phyloP scores from a whole-genome alignment of 1,140 invertebrate species.

The Drusus annulatus region DNA sequence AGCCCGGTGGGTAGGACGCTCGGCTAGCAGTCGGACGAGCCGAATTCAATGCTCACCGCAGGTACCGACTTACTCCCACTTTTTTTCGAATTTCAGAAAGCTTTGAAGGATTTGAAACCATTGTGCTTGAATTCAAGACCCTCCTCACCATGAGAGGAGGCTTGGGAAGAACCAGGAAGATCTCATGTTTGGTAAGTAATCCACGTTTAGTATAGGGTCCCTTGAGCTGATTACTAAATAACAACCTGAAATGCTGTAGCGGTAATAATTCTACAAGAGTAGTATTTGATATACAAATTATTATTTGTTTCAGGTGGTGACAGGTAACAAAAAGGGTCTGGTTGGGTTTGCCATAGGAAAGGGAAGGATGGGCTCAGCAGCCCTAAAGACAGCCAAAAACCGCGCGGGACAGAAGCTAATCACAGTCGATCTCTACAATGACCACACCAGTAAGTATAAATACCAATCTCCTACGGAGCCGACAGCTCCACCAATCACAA shows the following conservation, averaged over 20 bases:
- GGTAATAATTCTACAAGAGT: no score
- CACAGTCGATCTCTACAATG: slow-evolving; percentile 84
- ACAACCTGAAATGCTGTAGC: no score
- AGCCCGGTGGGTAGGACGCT: no score
- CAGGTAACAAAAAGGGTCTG: slow-evolving; percentile 92
- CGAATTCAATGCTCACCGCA: no score
- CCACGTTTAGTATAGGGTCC: no score
- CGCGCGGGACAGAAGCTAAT: slow-evolving; percentile 89
- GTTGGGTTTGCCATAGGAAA: slow-evolving; percentile 87
- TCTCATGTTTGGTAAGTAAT: slow-evolving; percentile 71
- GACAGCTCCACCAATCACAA: no score
- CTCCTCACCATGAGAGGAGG: slow-evolving; percentile 90
- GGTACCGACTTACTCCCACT: no score
- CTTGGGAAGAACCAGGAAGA: slow-evolving; percentile 81
- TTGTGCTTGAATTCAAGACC: slow-evolving; percentile 86
- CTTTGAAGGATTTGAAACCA: slow-evolving; percentile 91
- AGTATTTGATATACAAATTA: not conserved
- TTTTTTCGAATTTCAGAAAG: slow-evolving; percentile 75
- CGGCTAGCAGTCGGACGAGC: no score
- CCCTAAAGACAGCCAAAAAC: slow-evolving; percentile 86
- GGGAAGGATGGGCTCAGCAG: slow-evolving; percentile 76
- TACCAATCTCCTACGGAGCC: no score
- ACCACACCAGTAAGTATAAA: slow-evolving; percentile 81
- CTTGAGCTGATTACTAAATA: no score
- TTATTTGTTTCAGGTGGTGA: slow-evolving; percentile 76